Conservation (phyloP, 2,113 vertebrate species). For the Dolichallabes microphthalmus region DNA sequence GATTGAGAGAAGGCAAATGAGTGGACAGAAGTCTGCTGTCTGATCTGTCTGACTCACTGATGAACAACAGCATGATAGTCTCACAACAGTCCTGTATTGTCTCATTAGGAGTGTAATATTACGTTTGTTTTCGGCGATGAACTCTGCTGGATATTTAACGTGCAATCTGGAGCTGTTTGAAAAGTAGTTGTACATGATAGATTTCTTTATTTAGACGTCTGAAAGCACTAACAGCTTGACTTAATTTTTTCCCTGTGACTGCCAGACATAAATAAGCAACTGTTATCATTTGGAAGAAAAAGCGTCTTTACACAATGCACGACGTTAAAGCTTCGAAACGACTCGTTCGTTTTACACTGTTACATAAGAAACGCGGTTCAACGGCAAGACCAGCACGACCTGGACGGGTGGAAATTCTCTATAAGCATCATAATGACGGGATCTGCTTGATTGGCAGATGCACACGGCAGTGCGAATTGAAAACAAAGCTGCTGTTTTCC, state of each 20-base stretch:
- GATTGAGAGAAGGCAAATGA: constrained; percentile 30
- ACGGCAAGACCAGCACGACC: not conserved
- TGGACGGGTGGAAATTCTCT: not conserved
- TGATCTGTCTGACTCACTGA: constrained; percentile 34
- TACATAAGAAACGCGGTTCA: not conserved
- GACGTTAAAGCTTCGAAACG: not conserved
- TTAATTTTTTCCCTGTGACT: constrained; percentile 15
- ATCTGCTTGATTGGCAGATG: constrained; percentile 43
- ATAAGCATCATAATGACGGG: not conserved
- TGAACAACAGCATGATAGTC: constrained; percentile 37
- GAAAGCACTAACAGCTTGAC: constrained; percentile 33
- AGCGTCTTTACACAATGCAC: constrained; percentile 24
- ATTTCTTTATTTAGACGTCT: constrained; percentile 27
- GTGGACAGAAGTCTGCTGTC: constrained; percentile 39
- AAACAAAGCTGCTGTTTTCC: constrained; percentile 41
- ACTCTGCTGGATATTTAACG: constrained; percentile 41
- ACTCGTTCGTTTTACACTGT: not conserved
- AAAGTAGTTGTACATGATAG: constrained; percentile 25
- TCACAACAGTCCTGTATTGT: constrained; percentile 27
- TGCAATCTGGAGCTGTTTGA: constrained; percentile 33
- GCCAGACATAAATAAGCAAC: constrained; percentile 30
- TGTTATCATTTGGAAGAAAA: constrained; percentile 12
- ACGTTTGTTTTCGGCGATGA: constrained; percentile 22
- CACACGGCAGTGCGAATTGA: constrained; percentile 28
- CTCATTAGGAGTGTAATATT: constrained; percentile 35